A percentile compares a stretch with the other conserved stretches of the same genome.
Conservation (phyloP, 2,888 invertebrate genomes). For the Andrena camellia region DNA sequence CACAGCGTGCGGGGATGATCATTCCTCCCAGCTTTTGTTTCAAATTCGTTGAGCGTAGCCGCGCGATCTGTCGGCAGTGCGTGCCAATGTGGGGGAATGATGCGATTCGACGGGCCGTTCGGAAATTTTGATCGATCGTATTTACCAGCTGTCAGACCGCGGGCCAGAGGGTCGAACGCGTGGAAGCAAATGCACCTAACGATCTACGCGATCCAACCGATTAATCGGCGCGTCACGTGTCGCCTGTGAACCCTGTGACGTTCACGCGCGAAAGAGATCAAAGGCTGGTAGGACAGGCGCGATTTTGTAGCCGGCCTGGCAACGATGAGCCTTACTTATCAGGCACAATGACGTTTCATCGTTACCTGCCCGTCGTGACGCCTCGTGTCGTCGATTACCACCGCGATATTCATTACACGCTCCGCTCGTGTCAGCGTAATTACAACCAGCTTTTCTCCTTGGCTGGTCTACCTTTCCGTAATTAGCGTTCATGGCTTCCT, state of each 20-base stretch:
- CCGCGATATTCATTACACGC: slow-evolving; percentile 5
- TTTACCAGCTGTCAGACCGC: slow-evolving; percentile 46
- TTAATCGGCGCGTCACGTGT: slow-evolving; percentile 56
- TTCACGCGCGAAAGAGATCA: slow-evolving; percentile 24
- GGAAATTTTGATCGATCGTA: slow-evolving; percentile 51
- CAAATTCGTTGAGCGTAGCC: too few relatives aligned
- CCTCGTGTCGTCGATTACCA: neutral
- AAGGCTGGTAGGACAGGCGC: slow-evolving; percentile 6
- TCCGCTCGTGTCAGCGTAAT: slow-evolving; percentile 20
- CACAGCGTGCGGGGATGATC: too few relatives aligned
- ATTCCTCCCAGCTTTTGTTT: too few relatives aligned
- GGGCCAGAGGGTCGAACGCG: slow-evolving; percentile 25
- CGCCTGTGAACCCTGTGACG: slow-evolving; percentile 13
- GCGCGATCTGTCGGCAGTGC: too few relatives aligned
- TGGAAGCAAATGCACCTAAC: slow-evolving; percentile 48
- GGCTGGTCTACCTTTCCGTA: slow-evolving; percentile 16
- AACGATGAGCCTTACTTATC: neutral
- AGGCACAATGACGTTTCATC: slow-evolving; percentile 10
- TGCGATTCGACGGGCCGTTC: slow-evolving; percentile 25
- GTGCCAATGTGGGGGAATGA: too few relatives aligned
- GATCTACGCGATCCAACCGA: slow-evolving; percentile 41
- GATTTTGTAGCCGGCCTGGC: neutral
- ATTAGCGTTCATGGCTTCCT: slow-evolving; percentile 28
- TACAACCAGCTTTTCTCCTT: slow-evolving; percentile 14
- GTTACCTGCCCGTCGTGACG: slow-evolving; percentile 10